A percentile compares a stretch with the other conserved stretches of the same genome.
phyloP scores from a whole-genome alignment of 2,113 vertebrate species.

The Eolophus roseicapilla region DNA sequence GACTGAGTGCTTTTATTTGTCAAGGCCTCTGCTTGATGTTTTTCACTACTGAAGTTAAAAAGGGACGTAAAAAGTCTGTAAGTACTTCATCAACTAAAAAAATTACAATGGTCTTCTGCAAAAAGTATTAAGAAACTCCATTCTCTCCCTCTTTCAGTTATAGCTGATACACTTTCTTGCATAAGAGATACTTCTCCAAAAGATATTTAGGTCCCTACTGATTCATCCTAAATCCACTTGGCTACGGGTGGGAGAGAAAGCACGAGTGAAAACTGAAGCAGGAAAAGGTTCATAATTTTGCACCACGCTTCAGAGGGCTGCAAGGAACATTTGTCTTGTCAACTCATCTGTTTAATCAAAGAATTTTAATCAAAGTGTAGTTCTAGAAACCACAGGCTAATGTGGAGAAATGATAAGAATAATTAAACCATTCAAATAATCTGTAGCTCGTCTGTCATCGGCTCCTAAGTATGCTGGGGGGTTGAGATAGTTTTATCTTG shows the following conservation, averaged over 20 bases:
- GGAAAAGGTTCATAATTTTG: neutral
- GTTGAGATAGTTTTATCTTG: neutral
- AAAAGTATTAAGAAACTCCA: neutral
- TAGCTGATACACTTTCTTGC: fast-evolving
- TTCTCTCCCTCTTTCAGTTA: neutral
- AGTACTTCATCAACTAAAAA: neutral
- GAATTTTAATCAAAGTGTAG: conserved; percentile 26
- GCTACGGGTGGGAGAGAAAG: neutral
- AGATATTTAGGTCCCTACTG: neutral
- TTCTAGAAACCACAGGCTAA: conserved; percentile 19
- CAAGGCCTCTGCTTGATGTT: neutral
- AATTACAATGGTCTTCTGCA: neutral
- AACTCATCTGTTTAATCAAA: conserved; percentile 8
- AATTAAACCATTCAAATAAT: conserved; percentile 34
- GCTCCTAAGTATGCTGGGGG: neutral
- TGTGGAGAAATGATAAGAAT: neutral
- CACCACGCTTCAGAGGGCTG: neutral
- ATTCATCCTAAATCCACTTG: neutral
- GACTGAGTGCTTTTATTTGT: neutral
- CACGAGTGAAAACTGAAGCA: neutral
- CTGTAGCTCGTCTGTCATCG: neutral
- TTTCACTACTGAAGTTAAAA: neutral
- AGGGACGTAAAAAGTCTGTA: neutral
- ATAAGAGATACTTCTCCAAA: neutral
- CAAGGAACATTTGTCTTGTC: neutral